These are phyloP conservation scores for Tetragonula carbonaria DNA, from an alignment of 2,888 invertebrate genomes.

Conservation along the genomic window DNA sequence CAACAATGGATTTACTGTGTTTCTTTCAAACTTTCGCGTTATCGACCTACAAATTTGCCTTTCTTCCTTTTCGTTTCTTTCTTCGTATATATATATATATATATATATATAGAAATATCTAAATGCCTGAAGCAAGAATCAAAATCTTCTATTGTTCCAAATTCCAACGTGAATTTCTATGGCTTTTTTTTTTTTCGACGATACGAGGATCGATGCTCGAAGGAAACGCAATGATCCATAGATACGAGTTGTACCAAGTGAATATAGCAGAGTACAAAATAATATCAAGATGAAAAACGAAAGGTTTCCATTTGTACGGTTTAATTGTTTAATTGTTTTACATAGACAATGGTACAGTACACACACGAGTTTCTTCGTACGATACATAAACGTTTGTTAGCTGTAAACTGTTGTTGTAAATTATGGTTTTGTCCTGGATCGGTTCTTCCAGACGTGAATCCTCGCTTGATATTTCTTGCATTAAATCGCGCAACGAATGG, in stretches of 20 bases:
- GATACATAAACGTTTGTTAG: slow-evolving; percentile 32
- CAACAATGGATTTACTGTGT: background rate
- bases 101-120: background rate
- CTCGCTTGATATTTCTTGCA: background rate
- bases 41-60: slow-evolving; percentile 3
- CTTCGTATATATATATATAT: background rate
- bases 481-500: background rate
- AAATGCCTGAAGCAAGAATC: background rate
- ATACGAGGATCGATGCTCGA: background rate
- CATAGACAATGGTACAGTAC: background rate
- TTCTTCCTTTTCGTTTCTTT: too few species aligned
- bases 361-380: slow-evolving; percentile 27
- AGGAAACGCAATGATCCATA: background rate
- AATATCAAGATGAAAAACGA: background rate
- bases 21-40: slow-evolving; percentile 12
- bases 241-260: background rate
- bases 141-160: background rate
- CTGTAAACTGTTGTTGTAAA: slow-evolving; percentile 18
- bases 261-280: slow-evolving; percentile 25
- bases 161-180: background rate
- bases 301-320: slow-evolving; percentile 2
- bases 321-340: background rate
- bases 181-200: background rate
- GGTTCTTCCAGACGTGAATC: slow-evolving; percentile 34
- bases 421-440: slow-evolving; percentile 20